phyloP scores from a whole-genome alignment of 1,140 invertebrate species.

The Neodiprion pinetum region DNA sequence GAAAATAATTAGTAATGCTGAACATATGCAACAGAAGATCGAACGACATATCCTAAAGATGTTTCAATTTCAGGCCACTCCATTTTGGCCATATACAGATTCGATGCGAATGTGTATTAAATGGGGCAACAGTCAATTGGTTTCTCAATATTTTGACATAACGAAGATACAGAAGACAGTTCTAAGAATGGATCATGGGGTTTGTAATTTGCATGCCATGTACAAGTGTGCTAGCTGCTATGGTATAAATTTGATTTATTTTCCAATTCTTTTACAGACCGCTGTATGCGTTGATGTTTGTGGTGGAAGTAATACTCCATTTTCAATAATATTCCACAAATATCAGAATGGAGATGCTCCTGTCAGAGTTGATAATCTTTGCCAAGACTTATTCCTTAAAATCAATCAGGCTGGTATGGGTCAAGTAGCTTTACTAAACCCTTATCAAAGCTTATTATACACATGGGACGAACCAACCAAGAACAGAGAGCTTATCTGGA shows the following conservation, averaged over 20 bases:
- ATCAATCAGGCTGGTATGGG: conserved; percentile 77
- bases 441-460: conserved; percentile 79
- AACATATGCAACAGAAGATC: neutral
- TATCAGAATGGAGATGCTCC: conserved; percentile 78
- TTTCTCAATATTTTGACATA: conserved; percentile 80
- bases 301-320: conserved; percentile 75
- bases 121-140: conserved; percentile 76
- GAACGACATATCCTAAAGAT: neutral
- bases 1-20: neutral
- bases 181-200: conserved; percentile 83
- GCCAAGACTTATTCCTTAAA: conserved; percentile 82
- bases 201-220: conserved; percentile 54
- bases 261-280: conserved; percentile 62
- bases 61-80: conserved; percentile 54
- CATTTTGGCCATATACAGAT: conserved; percentile 84
- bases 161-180: conserved; percentile 74
- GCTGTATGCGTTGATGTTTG: conserved; percentile 77
- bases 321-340: conserved; percentile 73
- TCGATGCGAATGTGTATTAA: conserved; percentile 83
- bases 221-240: neutral
- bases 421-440: conserved; percentile 77
- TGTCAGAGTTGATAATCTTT: conserved; percentile 81
- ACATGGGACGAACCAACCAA: conserved; percentile 87
- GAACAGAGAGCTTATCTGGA: conserved; percentile 78
- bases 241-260: conserved; percentile 13